Evolutionary conservation across 2,888 invertebrate genomes (phyloP).

Genomic region (Agrilus cyanescens): DNA sequence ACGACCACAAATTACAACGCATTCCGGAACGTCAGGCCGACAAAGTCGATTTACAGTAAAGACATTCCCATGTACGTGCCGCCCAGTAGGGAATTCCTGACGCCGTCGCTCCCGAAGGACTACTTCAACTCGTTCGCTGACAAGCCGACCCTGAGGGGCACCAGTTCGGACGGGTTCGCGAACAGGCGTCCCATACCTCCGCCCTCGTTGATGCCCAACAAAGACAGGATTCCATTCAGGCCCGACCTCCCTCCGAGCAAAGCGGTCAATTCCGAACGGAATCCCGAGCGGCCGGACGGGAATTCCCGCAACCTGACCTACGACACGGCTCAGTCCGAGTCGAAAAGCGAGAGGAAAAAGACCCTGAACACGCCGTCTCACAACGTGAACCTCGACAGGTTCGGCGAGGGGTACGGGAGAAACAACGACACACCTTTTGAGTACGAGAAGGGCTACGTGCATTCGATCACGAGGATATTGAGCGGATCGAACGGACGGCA

Average conservation of each 20-base stretch:
- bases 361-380: conserved; percentile 64
- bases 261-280: conserved; percentile 30
- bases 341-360: conserved; percentile 52
- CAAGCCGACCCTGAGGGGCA: conserved; percentile 66
- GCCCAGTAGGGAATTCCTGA: conserved; percentile 60
- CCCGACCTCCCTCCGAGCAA: conserved; percentile 43
- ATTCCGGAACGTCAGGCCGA: conserved; percentile 47
- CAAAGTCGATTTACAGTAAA: conserved; percentile 47
- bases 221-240: conserved; percentile 72
- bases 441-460: conserved; percentile 42
- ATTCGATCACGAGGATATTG: conserved; percentile 73
- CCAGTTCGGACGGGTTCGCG: conserved; percentile 52
- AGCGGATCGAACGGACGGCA: conserved; percentile 78
- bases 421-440: conserved; percentile 34
- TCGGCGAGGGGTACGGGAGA: conserved; percentile 31
- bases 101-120: conserved; percentile 74
- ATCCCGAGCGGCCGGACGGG: conserved; percentile 15
- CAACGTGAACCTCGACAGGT: conserved; percentile 36
- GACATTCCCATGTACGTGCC: conserved; percentile 76
- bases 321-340: conserved; percentile 18
- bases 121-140: conserved; percentile 80
- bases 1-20: conserved; percentile 42
- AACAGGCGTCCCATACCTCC: conserved; percentile 73
- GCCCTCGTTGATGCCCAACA: conserved; percentile 68
- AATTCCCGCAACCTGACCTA: conserved; percentile 9